Evolutionary conservation across 2,797 vertebrate genomes (phyloP).

Genomic region (Tangara arthus): DNA sequence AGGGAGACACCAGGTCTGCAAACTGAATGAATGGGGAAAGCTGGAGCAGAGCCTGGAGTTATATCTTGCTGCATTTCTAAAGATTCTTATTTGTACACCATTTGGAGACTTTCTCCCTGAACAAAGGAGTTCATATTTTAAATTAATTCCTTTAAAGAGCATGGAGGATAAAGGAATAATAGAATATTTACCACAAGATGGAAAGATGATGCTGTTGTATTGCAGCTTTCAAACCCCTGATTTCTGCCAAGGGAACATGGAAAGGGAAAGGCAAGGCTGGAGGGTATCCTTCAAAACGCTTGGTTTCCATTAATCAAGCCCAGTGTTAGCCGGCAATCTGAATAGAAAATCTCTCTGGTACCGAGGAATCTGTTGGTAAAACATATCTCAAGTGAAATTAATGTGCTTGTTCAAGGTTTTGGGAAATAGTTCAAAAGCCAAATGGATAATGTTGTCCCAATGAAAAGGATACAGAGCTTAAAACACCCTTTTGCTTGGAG

Average conservation of each 20-base stretch:
- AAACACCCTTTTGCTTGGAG: not conserved
- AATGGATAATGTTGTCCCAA: not conserved
- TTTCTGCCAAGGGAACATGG: constrained; percentile 5
- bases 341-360: not conserved
- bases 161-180: constrained; percentile 25
- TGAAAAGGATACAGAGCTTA: not conserved
- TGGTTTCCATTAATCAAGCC: constrained; percentile 10
- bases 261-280: not conserved
- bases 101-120: constrained; percentile 26
- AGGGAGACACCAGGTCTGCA: constrained; percentile 27
- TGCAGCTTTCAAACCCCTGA: constrained; percentile 23
- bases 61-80: constrained; percentile 13
- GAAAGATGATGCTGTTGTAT: constrained; percentile 14
- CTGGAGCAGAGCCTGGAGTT: constrained; percentile 52
- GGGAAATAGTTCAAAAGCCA: not conserved
- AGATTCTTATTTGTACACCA: not conserved
- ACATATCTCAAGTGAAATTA: not conserved
- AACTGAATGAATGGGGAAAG: constrained; percentile 47
- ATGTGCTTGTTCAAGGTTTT: not conserved
- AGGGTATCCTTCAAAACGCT: not conserved
- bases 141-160: constrained; percentile 43
- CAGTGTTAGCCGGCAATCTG: not conserved
- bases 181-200: constrained; percentile 43
- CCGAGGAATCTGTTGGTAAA: constrained; percentile 3
- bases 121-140: constrained; percentile 44